A percentile compares a stretch with the other conserved stretches of the same genome.
phyloP scores from a whole-genome alignment of 1,140 invertebrate species.

The Dinothrombium tinctorium region DNA sequence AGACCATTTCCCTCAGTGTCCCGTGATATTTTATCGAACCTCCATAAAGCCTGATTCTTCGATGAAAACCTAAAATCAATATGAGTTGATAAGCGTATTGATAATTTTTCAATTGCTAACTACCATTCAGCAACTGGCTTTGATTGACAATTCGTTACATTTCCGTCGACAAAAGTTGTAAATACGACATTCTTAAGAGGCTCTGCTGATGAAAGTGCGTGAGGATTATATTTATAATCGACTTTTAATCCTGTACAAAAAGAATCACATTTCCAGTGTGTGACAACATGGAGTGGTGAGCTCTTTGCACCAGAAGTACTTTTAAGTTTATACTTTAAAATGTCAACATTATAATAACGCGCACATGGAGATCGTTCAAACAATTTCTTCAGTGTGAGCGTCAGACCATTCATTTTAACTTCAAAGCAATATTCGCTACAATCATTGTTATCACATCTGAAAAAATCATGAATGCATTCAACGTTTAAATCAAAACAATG shows the following conservation, averaged over 20 bases:
- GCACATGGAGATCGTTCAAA: conserved; percentile 76
- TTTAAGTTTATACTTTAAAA: conserved; percentile 56
- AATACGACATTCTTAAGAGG: conserved; percentile 65
- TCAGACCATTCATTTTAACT: conserved; percentile 80
- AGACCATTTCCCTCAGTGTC: conserved; percentile 64
- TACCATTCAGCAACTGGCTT: conserved; percentile 70
- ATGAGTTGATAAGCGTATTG: neutral
- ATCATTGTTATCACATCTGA: neutral
- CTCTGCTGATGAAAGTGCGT: conserved; percentile 27
- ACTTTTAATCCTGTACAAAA: conserved; percentile 57
- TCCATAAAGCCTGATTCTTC: conserved; percentile 62
- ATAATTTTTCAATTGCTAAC: neutral
- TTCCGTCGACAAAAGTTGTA: conserved; percentile 62
- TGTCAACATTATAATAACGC: conserved; percentile 94
- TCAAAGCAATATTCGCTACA: conserved; percentile 34
- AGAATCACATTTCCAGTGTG: conserved; percentile 83
- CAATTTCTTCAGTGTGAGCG: conserved; percentile 56
- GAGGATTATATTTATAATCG: conserved; percentile 37
- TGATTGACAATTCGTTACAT: conserved; percentile 60
- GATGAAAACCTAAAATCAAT: conserved; percentile 5
- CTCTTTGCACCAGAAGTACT: conserved; percentile 30
- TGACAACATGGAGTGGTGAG: conserved; percentile 52
- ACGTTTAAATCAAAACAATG: too few relatives aligned
- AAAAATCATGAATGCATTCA: too few relatives aligned
- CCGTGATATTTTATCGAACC: conserved; percentile 63